Evolutionary conservation across 2,797 vertebrate genomes (phyloP).

Genomic region (Periparus ater): DNA sequence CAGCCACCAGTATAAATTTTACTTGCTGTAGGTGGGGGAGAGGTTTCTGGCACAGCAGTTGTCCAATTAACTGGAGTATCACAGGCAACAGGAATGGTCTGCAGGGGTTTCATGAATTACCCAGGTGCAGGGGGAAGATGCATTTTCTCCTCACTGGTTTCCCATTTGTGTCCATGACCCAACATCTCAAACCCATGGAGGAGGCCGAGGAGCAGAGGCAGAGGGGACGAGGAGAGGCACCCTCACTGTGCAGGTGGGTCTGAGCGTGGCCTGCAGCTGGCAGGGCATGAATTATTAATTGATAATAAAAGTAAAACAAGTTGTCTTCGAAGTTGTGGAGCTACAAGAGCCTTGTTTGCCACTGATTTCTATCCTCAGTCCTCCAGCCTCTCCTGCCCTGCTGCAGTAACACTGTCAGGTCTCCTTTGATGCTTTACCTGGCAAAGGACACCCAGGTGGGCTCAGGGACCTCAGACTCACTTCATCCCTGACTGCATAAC

Average conservation of each 20-base stretch:
- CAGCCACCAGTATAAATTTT: slow-evolving; percentile 68
- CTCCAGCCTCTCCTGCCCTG: neutral
- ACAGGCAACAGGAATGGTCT: slow-evolving; percentile 34
- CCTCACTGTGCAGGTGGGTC: neutral
- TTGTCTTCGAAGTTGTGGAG: neutral
- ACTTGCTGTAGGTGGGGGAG: slow-evolving; percentile 39
- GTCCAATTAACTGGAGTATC: slow-evolving; percentile 67
- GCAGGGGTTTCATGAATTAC: slow-evolving; percentile 36
- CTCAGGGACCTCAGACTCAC: neutral
- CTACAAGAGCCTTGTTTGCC: neutral
- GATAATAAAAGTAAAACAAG: neutral
- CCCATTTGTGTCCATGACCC: slow-evolving; percentile 2
- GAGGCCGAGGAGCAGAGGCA: neutral
- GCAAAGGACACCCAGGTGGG: neutral
- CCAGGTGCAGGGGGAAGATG: neutral
- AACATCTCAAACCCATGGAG: neutral
- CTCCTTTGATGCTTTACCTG: neutral
- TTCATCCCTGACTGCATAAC: neutral
- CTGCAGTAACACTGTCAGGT: neutral
- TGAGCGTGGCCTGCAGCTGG: neutral
- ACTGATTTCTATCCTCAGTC: neutral
- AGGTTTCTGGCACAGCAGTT: slow-evolving; percentile 66
- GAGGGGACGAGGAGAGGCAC: neutral
- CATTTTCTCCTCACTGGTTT: neutral
- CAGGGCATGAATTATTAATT: neutral